phyloP scores from a whole-genome alignment of 1,140 invertebrate genomes.

The Trypoxylus dichotomus region DNA sequence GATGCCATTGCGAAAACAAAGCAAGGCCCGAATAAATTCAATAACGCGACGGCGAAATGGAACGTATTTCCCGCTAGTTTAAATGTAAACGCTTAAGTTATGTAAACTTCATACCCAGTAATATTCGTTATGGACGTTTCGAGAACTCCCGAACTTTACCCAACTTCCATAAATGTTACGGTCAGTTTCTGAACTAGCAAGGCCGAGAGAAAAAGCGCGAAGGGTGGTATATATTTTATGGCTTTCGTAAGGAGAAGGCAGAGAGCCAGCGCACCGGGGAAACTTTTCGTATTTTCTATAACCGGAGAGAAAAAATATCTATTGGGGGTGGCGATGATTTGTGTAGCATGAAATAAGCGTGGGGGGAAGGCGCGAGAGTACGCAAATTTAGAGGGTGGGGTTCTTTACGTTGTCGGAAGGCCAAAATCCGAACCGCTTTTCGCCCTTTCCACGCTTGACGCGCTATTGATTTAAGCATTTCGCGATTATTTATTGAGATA shows the following conservation, averaged over 20 bases:
- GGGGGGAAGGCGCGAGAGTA: conserved; percentile 9
- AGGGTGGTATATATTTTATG: conserved; percentile 48
- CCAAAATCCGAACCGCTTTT: too few relatives aligned
- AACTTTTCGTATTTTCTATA: conserved; percentile 45
- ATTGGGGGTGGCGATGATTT: conserved; percentile 39
- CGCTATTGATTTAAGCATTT: conserved; percentile 11
- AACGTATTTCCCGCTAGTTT: conserved; percentile 13
- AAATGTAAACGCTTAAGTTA: conserved; percentile 28
- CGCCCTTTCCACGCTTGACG: neutral
- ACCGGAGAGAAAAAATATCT: conserved; percentile 39
- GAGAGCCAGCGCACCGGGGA: conserved; percentile 35
- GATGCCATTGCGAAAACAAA: neutral
- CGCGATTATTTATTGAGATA: conserved; percentile 16
- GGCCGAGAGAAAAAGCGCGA: conserved; percentile 38
- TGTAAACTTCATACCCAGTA: conserved; percentile 27
- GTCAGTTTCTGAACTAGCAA: conserved; percentile 46
- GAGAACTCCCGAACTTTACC: conserved; percentile 34
- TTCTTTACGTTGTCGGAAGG: neutral
- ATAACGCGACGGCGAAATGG: neutral
- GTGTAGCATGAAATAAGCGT: conserved; percentile 41
- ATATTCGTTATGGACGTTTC: conserved; percentile 10
- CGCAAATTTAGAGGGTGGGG: neutral
- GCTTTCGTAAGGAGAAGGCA: conserved; percentile 37
- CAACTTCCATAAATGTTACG: conserved; percentile 46
- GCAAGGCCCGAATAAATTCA: conserved; percentile 22